Base-by-base conservation (phyloP, 1,140 invertebrate genomes). In the Reticulitermes speratus region DNA sequence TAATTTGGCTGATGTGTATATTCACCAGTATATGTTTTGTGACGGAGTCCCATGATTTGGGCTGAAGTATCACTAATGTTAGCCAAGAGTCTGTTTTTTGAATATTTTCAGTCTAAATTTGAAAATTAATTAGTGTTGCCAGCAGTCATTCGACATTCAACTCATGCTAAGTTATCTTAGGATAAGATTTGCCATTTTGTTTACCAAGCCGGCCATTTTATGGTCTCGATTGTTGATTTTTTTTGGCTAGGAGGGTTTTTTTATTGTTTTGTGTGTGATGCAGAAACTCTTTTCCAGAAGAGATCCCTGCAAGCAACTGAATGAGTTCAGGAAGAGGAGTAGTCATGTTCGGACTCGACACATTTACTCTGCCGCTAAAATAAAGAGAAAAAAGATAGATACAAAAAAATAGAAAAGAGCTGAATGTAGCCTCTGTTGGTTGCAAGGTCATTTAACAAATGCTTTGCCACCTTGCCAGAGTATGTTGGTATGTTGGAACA, bases 251-350 rank as follows among this genome's bases (percentile, higher is more conserved):
- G 32, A 65, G 82, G 23, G 38, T 86, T 82, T 48, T 52, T 82
- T 84, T 83, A 86, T 86, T 65, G 82, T 84, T 84, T 82, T 84
- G 82, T 87, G 82, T 84, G 86, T 87, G 86, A 87, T 87, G 83
- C 83, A 87, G 84, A 59, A 83, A 87, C 86, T 87, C 86, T 87
- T 87, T 87, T 87, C 86, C 86, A 87, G 86, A 87, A 84, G 83
- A 84, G 83, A 84, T n/a, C 65, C n/a, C 83, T n/a, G 30, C 44
- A 84, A 84, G 52, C 83, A n/a, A 59, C 83, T 52, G 83, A 75
- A 75, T 75, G 65, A 84, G 32, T 84, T 84, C 48, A 84, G 52
- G 44, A 84, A 84, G 83, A 84, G 83, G 83, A 84, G n/a, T 84
- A 45, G 23, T 48, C 83, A 55, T 52, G 83, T 25, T 84, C 65